Base-by-base conservation (phyloP, 2,113 vertebrate genomes). In the Rhegmatorhina hoffmannsi region DNA sequence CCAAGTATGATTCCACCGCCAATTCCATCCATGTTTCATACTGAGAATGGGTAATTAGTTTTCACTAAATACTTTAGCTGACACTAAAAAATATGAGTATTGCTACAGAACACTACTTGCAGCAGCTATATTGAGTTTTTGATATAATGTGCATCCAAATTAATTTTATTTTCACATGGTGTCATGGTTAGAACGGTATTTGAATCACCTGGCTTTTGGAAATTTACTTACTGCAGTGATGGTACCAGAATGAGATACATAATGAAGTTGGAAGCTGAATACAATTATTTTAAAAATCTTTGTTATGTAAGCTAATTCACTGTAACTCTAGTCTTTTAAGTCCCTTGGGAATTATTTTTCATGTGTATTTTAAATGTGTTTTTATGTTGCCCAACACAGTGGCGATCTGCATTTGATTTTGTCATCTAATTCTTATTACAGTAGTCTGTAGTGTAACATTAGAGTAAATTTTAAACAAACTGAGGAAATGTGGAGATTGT, bases 31-130 rank as follows among this genome's bases (percentile, higher is more conserved):
- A 49, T 68, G 88, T 87, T 72, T 86, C 95, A 89, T 92, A 81
- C 92, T 94, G 96, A 92, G 94, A 97, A 93, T 50, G 76, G 80
- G 83, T 96, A 97, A 94, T 96, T 95, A 96, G 58, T 87, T 89
- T 94, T 78, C 86, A 87, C 68, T 95, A 36, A 90, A 88, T 79
- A 68, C 85, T 95, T 96, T 79, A 72, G 34, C 23, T 81, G 64
- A 74, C n/a, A 43, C 21, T 64, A 28, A 89, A 91, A 95, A 81
- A 84, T 77, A 31, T 0, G 7, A 1, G 1, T 52, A 24, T 64
- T 62, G 19, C 60, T 92, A 38, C 26, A 50, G 44, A 80, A 20
- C 55, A 18, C 13, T 74, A 20, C 77, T 67, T 95, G 29, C 21
- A 43, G 43, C n/a, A 63, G 19, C 60, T 60, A 0, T 31, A 7